Evolutionary conservation across 1,140 invertebrate genomes (phyloP).

Genomic region (Drosophila arizonae): DNA sequence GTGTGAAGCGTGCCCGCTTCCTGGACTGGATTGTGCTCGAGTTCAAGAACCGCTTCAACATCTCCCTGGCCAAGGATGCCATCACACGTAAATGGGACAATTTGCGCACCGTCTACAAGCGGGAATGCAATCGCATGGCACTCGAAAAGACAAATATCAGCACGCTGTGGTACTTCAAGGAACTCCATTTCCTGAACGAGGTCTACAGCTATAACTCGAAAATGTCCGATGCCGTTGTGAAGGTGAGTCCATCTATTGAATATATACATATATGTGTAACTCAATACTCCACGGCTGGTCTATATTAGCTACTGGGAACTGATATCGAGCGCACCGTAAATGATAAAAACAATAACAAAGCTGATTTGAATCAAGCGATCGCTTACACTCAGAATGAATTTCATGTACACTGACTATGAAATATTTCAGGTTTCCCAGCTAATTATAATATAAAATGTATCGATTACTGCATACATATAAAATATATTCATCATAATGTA

Average conservation of each 20-base stretch:
- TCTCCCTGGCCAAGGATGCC: conserved; percentile 73
- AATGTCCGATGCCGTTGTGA: conserved; percentile 73
- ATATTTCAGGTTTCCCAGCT: too few species aligned
- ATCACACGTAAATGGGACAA: conserved; percentile 80
- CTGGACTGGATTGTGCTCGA: conserved; percentile 77
- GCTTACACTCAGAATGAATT: too few species aligned
- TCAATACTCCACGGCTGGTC: too few species aligned
- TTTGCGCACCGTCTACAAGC: conserved; percentile 76
- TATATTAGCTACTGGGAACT: conserved; percentile 7
- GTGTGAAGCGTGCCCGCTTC: conserved; percentile 71
- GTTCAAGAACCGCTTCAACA: conserved; percentile 76
- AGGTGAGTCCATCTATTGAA: conserved; percentile 46
- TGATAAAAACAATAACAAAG: conserved; percentile 8
- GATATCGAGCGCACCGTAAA: neutral
- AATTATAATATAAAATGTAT: too few species aligned
- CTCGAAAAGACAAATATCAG: conserved; percentile 76
- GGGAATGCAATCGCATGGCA: conserved; percentile 81
- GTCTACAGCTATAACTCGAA: conserved; percentile 79
- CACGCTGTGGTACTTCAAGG: conserved; percentile 78
- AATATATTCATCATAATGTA: too few species aligned
- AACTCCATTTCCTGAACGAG: conserved; percentile 77
- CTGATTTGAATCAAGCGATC: too few species aligned
- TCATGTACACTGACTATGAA: too few species aligned
- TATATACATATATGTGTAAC: neutral
- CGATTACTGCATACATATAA: too few species aligned